Evolutionary conservation across 2,888 invertebrate genomes (phyloP), one percentile per base, ranked within the genome.

Genomic region (Catocala nupta): DNA sequence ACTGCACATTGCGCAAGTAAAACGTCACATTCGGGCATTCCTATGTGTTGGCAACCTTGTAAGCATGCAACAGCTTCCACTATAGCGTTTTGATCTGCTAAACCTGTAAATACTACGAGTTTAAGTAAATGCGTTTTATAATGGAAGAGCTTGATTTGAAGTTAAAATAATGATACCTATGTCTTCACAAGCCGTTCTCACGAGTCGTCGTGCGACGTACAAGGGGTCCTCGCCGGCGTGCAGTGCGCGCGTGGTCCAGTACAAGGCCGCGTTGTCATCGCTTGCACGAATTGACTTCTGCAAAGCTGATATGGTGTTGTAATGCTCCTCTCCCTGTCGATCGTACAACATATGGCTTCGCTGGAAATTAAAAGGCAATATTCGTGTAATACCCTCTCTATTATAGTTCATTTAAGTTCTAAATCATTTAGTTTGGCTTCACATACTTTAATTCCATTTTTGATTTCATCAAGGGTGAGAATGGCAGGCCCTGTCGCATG

Each of bases 211-310:
- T 3, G 97, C 97, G 55, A 98, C 95, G 83, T 95, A 97, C 55
- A 96, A 82, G 0, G 97, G 97, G 85, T 97, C 97, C 86, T 98
- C 98, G 10, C 98, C 98, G 12, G 96, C 96, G 63, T 95, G 95
- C 73, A 98, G 89, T 95, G 97, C 97, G 65, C 98, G 94, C 1
- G 97, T 96, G 3, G 97, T 94, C 97, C 97, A 98, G 84, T 98
- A 98, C 45, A 98, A 87, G 11, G 98, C 96, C 2, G 97, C 98
- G 87, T 96, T 97, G 67, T 96, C 96, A 85, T 97, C 97, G 13
- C 97, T 96, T 0, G 97, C 97, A 73, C 98, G 94, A 55, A 98
- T 96, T 0, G 97, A 97, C 88, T 98, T 98, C 81, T 97, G 97
- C 73, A 98, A 90, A 0, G 98, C 98, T 1, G 97, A 98, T 76